These are phyloP conservation scores for Sigmodon hispidus DNA, from an alignment of 2,113 vertebrate species.

Conservation along the genomic window DNA sequence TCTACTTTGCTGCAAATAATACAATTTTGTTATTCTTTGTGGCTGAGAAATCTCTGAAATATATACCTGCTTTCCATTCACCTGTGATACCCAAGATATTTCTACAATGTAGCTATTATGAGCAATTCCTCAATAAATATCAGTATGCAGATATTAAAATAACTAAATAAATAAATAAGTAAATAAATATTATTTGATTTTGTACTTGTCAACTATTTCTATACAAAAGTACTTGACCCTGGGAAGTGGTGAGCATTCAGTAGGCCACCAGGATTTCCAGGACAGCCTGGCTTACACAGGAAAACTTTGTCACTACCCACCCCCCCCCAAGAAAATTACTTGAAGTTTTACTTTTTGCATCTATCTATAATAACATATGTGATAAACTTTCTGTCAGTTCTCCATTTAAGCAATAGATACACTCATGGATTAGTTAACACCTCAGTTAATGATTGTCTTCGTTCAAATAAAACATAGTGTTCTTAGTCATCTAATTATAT, in stretches of 20 bases:
- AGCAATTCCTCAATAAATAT: too few relatives aligned
- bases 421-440: background rate
- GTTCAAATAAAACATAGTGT: background rate
- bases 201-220: background rate
- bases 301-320: too few relatives aligned
- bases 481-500: background rate
- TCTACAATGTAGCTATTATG: too few relatives aligned
- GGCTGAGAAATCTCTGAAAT: too few relatives aligned
- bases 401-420: background rate
- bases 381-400: background rate
- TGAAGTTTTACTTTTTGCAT: background rate
- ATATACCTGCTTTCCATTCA: too few relatives aligned
- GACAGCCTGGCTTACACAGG: accelerated
- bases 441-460: too few relatives aligned
- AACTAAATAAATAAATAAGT: too few relatives aligned
- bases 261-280: too few relatives aligned
- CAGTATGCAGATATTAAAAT: too few relatives aligned
- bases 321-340: background rate
- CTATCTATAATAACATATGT: background rate
- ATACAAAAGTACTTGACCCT: background rate
- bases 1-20: too few relatives aligned
- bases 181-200: background rate
- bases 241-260: background rate
- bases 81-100: too few relatives aligned
- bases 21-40: too few relatives aligned